These are phyloP conservation scores for Macaria liturata DNA, from an alignment of 2,888 invertebrate species.

Conservation along the genomic window DNA sequence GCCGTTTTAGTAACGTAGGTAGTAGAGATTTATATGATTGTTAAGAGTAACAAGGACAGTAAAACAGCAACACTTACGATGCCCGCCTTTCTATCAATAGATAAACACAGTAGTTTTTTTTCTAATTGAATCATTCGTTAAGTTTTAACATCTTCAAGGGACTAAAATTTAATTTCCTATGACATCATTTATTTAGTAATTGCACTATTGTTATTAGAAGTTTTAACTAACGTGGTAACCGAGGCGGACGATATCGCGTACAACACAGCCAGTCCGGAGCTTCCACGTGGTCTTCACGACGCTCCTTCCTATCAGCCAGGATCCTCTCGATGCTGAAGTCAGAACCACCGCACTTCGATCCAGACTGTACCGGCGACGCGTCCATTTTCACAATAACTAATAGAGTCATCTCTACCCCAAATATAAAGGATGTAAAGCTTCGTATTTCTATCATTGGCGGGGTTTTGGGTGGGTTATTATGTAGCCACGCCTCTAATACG, in stretches of 20 bases:
- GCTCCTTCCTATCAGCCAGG: constrained; percentile 66
- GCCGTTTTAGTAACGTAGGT: no score
- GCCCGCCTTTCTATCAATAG: no score
- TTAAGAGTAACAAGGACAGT: no score
- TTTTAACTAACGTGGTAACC: constrained; percentile 84
- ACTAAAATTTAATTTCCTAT: no score
- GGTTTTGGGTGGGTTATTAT: constrained; percentile 45
- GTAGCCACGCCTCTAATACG: constrained; percentile 51
- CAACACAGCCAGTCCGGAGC: constrained; percentile 86
- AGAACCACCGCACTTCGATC: constrained; percentile 61
- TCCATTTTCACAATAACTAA: constrained; percentile 55
- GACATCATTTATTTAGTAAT: no score
- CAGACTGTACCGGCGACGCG: constrained; percentile 56
- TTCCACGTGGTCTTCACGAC: constrained; percentile 40
- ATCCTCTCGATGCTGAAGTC: constrained; percentile 86
- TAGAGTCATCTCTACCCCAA: constrained; percentile 28
- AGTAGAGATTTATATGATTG: no score
- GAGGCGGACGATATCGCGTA: constrained; percentile 89
- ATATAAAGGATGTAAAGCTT: constrained; percentile 28
- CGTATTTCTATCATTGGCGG: constrained; percentile 23
- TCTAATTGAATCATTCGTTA: no score
- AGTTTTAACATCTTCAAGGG: no score
- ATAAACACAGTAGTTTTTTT: no score
- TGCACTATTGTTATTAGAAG: neutral
- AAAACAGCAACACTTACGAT: no score